Evolutionary conservation across 2,113 vertebrate genomes (phyloP).

Genomic region (Plotosus lineatus): DNA sequence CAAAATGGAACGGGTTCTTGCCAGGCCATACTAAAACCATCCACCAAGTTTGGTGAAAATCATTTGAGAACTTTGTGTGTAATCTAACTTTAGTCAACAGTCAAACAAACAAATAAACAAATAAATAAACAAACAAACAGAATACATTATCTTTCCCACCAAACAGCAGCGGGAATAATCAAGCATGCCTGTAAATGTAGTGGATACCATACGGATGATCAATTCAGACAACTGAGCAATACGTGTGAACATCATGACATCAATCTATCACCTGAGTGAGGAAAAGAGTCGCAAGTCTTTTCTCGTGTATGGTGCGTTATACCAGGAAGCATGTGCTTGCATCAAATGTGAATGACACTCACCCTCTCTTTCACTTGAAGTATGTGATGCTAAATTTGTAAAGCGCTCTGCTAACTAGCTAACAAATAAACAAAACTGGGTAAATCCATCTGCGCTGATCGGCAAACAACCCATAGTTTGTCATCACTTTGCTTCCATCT

Average conservation of each 20-base stretch:
- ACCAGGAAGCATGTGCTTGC: conserved; percentile 50
- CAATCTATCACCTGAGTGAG: conserved; percentile 61
- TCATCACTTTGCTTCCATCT: conserved; percentile 57
- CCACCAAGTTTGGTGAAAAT: too few relatives aligned
- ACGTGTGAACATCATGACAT: conserved; percentile 63
- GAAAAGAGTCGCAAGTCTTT: conserved; percentile 46
- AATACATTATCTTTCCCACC: too few relatives aligned
- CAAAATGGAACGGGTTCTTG: too few relatives aligned
- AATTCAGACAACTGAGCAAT: conserved; percentile 69
- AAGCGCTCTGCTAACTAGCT: conserved; percentile 27
- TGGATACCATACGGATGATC: conserved; percentile 55
- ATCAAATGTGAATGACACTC: conserved; percentile 50
- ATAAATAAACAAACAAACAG: too few relatives aligned
- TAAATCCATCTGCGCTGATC: conserved; percentile 63
- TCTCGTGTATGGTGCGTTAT: conserved; percentile 39
- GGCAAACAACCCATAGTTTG: conserved; percentile 60
- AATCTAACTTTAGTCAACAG: too few relatives aligned
- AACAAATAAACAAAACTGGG: conserved; percentile 55
- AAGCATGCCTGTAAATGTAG: conserved; percentile 59
- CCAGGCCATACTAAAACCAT: too few relatives aligned
- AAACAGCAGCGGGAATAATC: too few relatives aligned
- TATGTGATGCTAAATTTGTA: conserved; percentile 51
- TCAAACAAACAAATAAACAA: too few relatives aligned
- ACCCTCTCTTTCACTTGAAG: conserved; percentile 27
- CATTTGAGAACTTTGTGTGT: too few relatives aligned